Conservation (phyloP, 2,888 invertebrate genomes). For the Macaria notata region DNA sequence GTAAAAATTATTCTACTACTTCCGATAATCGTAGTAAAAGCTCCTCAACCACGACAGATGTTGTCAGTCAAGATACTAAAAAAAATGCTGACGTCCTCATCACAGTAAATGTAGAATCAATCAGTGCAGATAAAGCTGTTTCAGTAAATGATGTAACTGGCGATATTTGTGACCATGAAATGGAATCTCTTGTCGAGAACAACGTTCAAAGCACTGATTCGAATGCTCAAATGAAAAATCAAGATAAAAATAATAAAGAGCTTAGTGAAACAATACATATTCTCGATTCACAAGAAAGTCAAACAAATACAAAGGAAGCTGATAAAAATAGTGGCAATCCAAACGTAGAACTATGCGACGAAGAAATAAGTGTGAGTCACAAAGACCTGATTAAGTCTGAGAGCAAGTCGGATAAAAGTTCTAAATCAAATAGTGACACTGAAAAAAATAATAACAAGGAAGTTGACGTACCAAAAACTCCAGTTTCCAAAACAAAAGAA, state of each 20-base stretch:
- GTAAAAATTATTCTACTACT: not conserved
- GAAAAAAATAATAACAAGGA: not conserved
- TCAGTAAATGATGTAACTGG: not conserved
- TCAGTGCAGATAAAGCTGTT: no score
- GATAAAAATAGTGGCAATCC: no score
- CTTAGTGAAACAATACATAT: no score
- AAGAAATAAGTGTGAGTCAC: not conserved
- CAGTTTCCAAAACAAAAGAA: conserved; percentile 15
- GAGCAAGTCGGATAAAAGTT: conserved; percentile 1
- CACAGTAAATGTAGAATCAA: no score
- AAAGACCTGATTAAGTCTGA: no score
- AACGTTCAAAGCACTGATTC: not conserved
- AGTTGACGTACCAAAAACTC: not conserved
- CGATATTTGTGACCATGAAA: not conserved
- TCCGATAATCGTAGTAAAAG: not conserved
- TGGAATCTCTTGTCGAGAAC: not conserved
- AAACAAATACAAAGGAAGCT: no score
- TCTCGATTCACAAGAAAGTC: no score
- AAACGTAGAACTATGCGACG: not conserved
- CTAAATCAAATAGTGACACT: conserved; percentile 1
- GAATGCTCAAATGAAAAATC: no score
- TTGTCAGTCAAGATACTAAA: no score
- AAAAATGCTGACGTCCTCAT: no score
- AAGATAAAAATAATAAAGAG: not conserved
- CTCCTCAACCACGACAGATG: no score